Conservation (phyloP, 2,888 invertebrate species). For the Drosophila dives region DNA sequence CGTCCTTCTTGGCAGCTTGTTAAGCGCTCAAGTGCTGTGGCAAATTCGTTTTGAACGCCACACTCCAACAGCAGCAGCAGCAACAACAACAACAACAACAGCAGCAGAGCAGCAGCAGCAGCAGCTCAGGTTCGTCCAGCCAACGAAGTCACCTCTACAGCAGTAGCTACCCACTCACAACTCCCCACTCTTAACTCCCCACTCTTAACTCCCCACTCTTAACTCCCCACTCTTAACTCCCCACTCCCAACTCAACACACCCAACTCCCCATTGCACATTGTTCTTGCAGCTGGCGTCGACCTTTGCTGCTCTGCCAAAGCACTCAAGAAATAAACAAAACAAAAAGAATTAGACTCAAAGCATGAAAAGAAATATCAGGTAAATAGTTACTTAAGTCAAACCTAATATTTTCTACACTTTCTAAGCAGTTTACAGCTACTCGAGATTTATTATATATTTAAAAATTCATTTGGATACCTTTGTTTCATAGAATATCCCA, state of each 20-base stretch:
- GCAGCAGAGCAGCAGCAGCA: not conserved
- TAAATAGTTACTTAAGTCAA: not conserved
- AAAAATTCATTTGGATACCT: not conserved
- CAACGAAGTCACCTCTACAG: conserved; percentile 28
- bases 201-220: not conserved
- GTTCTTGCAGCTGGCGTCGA: conserved; percentile 52
- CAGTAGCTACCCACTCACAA: not conserved
- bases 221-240: not conserved
- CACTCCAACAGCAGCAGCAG: conserved; percentile 37
- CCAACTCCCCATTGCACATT: conserved; percentile 5
- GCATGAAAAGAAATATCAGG: conserved; percentile 9
- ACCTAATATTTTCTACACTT: not conserved
- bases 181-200: not conserved
- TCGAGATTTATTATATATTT: not conserved
- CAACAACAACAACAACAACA: not conserved
- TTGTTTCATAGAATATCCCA: fast-evolving
- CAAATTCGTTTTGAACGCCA: conserved; percentile 80
- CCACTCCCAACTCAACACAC: not conserved
- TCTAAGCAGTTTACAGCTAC: not conserved
- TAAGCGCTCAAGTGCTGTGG: conserved; percentile 81
- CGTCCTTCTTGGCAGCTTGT: conserved; percentile 66
- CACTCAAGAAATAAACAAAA: conserved; percentile 50
- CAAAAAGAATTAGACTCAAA: conserved; percentile 16
- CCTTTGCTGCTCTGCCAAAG: conserved; percentile 47
- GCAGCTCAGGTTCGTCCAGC: conserved; percentile 48